Conservation (phyloP, 2,888 invertebrate species). For the Dynastes maya region DNA sequence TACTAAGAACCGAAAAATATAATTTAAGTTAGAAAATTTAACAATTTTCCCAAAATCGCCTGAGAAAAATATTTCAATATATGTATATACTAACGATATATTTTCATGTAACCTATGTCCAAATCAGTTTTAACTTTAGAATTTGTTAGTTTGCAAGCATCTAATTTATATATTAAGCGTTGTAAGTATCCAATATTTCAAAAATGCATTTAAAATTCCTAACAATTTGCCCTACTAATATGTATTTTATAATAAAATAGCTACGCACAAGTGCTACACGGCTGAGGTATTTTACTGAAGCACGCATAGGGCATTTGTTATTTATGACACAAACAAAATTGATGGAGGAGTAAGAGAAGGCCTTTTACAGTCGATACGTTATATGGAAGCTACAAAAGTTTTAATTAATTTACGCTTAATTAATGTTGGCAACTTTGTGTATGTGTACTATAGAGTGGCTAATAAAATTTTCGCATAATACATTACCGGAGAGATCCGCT, state of each 20-base stretch:
- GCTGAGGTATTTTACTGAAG: conserved; percentile 36
- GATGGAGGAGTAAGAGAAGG: conserved; percentile 4
- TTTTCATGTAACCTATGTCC: no score
- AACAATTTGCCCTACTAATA: neutral
- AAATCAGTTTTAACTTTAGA: no score
- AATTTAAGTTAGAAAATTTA: no score
- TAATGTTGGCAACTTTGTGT: conserved; percentile 44
- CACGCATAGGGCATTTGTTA: conserved; percentile 2
- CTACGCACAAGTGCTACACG: neutral
- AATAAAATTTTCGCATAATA: conserved; percentile 44
- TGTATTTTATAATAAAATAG: neutral
- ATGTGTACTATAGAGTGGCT: conserved; percentile 17
- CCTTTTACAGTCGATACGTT: conserved; percentile 39
- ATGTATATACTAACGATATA: no score
- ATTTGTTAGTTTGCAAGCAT: no score
- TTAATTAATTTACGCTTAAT: conserved; percentile 46
- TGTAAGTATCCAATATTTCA: no score
- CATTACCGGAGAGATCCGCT: conserved; percentile 12
- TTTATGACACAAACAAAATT: conserved; percentile 43
- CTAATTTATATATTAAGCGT: no score
- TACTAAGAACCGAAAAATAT: no score
- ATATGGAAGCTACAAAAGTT: conserved; percentile 34
- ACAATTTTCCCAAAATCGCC: no score
- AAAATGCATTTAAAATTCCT: no score
- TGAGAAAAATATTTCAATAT: no score